Conservation (phyloP, 2,797 vertebrate genomes). For the Esox masquinongy region DNA sequence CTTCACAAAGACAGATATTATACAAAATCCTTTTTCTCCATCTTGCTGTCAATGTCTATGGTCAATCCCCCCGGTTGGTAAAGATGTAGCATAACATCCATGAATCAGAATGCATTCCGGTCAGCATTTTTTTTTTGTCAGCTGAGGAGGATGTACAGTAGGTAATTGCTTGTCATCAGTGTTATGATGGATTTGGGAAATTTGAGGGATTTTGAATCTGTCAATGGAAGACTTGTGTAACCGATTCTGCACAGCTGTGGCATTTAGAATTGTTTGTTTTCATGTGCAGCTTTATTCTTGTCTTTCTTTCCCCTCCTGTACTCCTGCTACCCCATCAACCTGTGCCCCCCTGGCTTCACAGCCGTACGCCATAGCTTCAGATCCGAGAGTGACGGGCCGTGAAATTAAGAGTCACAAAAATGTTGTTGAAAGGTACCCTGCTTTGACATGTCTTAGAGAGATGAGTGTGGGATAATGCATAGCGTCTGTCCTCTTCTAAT, state of each 20-base stretch:
- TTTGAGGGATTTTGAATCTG: neutral
- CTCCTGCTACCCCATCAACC: neutral
- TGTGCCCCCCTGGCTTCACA: neutral
- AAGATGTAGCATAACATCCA: neutral
- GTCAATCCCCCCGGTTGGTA: neutral
- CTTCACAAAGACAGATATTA: too few species aligned
- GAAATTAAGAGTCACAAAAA: slow-evolving; percentile 44
- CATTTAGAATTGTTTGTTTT: neutral
- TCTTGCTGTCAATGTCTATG: neutral
- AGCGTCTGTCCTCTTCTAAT: neutral
- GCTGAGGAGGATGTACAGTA: too few species aligned
- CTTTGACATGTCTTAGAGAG: slow-evolving; percentile 18
- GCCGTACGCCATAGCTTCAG: neutral
- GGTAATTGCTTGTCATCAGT: neutral
- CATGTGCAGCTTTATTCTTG: neutral
- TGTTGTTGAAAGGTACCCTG: slow-evolving; percentile 23
- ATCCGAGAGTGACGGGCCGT: slow-evolving; percentile 23
- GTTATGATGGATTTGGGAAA: neutral
- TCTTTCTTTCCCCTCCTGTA: neutral
- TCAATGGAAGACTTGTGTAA: neutral
- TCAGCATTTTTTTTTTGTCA: neutral
- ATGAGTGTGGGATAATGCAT: slow-evolving; percentile 40
- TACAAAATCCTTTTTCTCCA: neutral
- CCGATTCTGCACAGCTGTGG: neutral
- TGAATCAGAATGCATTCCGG: neutral